phyloP scores from a whole-genome alignment of 2,113 vertebrate species.

The Tragelaphus strepsiceros region DNA sequence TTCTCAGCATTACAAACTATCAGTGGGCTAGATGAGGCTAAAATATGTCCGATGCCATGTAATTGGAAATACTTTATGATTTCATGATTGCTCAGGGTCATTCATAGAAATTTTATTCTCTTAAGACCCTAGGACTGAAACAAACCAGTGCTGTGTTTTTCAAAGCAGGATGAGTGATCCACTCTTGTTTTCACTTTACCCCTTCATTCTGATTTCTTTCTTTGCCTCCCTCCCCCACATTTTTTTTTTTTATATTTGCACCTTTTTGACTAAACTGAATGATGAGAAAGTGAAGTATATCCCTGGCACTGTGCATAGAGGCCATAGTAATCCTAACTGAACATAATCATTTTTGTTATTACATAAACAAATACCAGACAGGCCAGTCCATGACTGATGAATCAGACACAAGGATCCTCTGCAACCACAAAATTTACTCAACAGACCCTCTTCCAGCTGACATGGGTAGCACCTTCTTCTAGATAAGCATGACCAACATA shows the following conservation, averaged over 20 bases:
- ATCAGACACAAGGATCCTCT: not conserved
- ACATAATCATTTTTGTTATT: not conserved
- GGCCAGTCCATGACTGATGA: too few species aligned
- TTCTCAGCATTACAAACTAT: not conserved
- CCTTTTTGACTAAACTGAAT: not conserved
- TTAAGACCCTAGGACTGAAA: not conserved
- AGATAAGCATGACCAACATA: not conserved
- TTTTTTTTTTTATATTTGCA: not conserved
- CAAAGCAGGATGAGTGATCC: not conserved
- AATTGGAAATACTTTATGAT: not conserved
- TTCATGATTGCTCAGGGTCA: not conserved
- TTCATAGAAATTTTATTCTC: not conserved
- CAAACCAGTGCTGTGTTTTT: not conserved
- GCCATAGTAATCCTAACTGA: not conserved
- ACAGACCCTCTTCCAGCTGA: not conserved
- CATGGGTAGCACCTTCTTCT: not conserved
- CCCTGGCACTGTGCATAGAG: not conserved
- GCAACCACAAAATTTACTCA: not conserved
- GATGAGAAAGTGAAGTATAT: not conserved
- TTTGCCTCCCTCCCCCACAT: rapidly evolving
- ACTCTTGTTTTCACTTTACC: not conserved
- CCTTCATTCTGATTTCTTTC: not conserved
- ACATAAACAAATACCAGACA: not conserved
- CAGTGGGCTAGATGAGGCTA: not conserved
- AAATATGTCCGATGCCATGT: not conserved